Base-by-base conservation (phyloP, 2,888 invertebrate genomes). In the Apoda limacodes region DNA sequence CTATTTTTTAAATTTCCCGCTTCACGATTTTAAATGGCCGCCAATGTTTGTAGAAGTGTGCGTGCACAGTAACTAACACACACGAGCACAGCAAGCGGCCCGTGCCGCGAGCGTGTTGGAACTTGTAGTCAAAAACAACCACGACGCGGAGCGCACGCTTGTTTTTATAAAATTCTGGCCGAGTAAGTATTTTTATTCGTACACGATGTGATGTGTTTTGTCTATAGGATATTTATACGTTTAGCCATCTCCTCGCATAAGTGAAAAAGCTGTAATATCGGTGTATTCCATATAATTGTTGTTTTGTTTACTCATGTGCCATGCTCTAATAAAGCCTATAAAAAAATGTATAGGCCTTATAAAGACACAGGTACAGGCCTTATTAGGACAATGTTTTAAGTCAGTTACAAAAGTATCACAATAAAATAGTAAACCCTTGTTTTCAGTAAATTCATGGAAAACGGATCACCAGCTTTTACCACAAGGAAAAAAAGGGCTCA, bases 391-490 rank as follows among this genome's bases (percentile, higher is more conserved):
- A 33, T 15, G 40, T 23, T 32, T 29, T 20, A 29, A 28, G 22
- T 29, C 26, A 26, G 13, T 28, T 35, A 31, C 27, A 34, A 35
- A 35, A 34, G 13, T 32, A 32, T 39, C 31, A 30, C 24, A 33
- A 29, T 36, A 24, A 39, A 39, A 34, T 28, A 26, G 24, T 37
- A 39, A 39, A 35, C 28, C 21, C 12, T 39, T 37, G 34, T 37
- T 41, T 41, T 41, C 34, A 41, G 41, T 32, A 35, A 35, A 28
- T 32, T 37, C 27, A 40, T 40, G 39, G 42, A 40, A 34, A 30
- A 34, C 22, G 32, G 23, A 38, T 34, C 32, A 38, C 28, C 33
- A 39, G 37, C 39, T 36, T 34, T 36, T 28, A 40, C 30, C 25
- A 29, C 30, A 28, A 32, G 9, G 25, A 30, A 32, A 30, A 36